Conservation (phyloP, 2,113 vertebrate species). For the Lynx canadensis region DNA sequence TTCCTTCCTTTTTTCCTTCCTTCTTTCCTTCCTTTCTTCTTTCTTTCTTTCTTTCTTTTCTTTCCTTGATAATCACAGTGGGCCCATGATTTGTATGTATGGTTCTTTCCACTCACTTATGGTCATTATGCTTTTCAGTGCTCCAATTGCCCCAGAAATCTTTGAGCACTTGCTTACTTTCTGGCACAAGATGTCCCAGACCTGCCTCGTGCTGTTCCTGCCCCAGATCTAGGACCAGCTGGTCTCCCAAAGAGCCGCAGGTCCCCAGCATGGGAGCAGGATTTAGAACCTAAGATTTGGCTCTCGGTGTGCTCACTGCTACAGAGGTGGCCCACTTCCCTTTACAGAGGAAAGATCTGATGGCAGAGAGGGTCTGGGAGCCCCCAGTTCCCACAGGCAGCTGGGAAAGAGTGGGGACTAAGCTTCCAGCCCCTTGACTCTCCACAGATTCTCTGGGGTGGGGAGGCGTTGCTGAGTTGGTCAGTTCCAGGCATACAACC, state of each 20-base stretch:
- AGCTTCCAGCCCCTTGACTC: neutral
- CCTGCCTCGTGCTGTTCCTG: neutral
- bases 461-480: neutral
- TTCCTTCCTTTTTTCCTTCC: neutral
- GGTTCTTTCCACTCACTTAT: neutral
- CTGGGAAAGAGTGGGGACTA: neutral
- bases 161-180: neutral
- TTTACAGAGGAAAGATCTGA: neutral
- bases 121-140: neutral
- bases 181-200: neutral
- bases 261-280: rapidly evolving
- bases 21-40: neutral
- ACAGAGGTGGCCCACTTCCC: neutral
- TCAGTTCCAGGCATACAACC: too few relatives aligned
- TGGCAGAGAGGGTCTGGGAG: neutral
- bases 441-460: neutral
- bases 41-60: neutral
- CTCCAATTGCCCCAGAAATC: neutral
- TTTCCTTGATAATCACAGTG: neutral
- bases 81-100: neutral
- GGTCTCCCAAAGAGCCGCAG: neutral
- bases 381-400: neutral
- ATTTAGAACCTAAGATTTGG: neutral
- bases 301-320: neutral
- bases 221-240: neutral